Evolutionary conservation across 1,140 invertebrate genomes (phyloP), one percentile per base, ranked within the genome.

Genomic region (Gryon sp.): DNA sequence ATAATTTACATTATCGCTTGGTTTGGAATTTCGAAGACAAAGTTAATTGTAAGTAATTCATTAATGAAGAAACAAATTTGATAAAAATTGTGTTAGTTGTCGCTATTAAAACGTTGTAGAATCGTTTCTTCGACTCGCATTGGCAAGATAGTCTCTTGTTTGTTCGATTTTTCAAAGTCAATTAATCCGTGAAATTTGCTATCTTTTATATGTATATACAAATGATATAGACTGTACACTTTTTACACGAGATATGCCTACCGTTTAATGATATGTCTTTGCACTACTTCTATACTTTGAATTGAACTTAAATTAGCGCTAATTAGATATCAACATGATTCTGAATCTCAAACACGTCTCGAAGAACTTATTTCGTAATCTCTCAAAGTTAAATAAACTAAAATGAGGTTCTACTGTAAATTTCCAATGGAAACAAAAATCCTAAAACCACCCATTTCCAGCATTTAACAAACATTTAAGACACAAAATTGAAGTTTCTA

Each of bases 211-310:
- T n/a, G n/a, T n/a, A 73, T 73, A 57, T 63, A 72, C 59, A 63
- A 72, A 63, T 48, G 32, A 57, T 36, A 55, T 63, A 24, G 41
- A 63, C 43, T 73, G 50, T 73, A 73, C 69, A 73, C n/a, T 73
- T 73, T 72, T 45, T 72, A 72, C 68, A 63, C 40, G 32, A 48
- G 57, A 72, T 57, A 62, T 48, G 57, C 20, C 24, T 36, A 63
- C 22, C 38, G 34, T 40, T 62, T 38, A 72, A 18, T 45, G 55
- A 70, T 72, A 62, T 45, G 26, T 52, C 28, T 46, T 14, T 50
- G 45, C 14, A 22, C 53, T 34, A 28, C 15, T 62, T 38, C 15
- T 8, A 53, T 30, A 32, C 15, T 24, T 22, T 19, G 40, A n/a
- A n/a, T n/a, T n/a, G n/a, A n/a, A n/a, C 11, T 28, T 16, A 30